These are phyloP conservation scores for Eristalinus aeneus DNA, from an alignment of 2,888 invertebrate species.

Conservation along the genomic window DNA sequence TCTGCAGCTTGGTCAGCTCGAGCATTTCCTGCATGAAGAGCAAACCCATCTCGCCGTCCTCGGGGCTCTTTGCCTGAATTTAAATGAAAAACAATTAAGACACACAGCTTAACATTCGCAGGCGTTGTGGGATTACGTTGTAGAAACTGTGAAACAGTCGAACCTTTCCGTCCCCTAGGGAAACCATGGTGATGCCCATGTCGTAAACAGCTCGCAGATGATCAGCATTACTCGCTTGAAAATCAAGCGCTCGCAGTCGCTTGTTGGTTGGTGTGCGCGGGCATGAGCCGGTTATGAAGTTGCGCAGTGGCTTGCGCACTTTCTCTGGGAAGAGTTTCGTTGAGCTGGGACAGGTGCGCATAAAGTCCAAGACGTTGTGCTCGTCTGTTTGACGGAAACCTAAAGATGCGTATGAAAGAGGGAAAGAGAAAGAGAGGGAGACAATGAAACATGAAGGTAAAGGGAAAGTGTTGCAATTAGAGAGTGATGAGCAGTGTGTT, in stretches of 20 bases:
- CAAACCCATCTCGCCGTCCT: conserved; percentile 95
- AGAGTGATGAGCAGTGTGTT: not conserved
- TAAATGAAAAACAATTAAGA: conserved; percentile 41
- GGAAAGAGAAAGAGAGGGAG: conserved; percentile 12
- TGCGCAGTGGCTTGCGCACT: conserved; percentile 90
- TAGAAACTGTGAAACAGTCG: conserved; percentile 94
- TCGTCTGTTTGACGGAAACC: conserved; percentile 82
- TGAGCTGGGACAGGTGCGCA: conserved; percentile 91
- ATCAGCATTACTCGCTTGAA: conserved; percentile 91
- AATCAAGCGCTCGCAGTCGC: conserved; percentile 86
- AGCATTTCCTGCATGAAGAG: conserved; percentile 99
- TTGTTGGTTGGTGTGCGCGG: conserved; percentile 84
- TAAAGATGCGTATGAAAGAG: conserved; percentile 68
- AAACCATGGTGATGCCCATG: conserved; percentile 97
- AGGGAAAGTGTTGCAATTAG: not conserved
- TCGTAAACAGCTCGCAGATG: conserved; percentile 93
- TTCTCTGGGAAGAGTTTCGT: conserved; percentile 91
- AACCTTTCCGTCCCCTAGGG: conserved; percentile 93
- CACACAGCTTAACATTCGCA: not conserved
- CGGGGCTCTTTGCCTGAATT: conserved; percentile 89
- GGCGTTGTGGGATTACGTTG: conserved; percentile 84
- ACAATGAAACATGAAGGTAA: not conserved
- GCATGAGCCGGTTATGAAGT: conserved; percentile 91
- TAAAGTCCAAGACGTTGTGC: conserved; percentile 81
- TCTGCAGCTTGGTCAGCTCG: conserved; percentile 89